A percentile compares a stretch with the other conserved stretches of the same genome.
phyloP scores from a whole-genome alignment of 2,888 invertebrate genomes.

The Acleris holmiana region DNA sequence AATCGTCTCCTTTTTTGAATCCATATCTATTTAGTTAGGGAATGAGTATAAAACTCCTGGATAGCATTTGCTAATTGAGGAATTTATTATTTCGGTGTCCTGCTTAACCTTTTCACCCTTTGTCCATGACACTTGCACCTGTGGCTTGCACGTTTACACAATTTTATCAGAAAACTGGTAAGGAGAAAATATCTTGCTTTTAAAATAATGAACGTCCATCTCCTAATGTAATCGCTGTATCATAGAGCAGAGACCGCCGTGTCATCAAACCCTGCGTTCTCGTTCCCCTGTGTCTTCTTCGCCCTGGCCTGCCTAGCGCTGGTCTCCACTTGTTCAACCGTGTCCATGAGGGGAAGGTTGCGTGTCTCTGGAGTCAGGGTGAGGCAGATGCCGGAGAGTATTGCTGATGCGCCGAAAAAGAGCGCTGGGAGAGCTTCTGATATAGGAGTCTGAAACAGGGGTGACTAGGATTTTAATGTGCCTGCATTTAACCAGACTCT shows the following conservation, averaged over 20 bases:
- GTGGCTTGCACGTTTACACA: too few species aligned
- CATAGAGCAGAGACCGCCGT: slow-evolving; percentile 17
- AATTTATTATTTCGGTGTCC: too few species aligned
- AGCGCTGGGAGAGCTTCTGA: slow-evolving; percentile 67
- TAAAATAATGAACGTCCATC: background rate
- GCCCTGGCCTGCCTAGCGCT: slow-evolving; percentile 40
- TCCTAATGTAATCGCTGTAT: background rate
- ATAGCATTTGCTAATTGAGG: too few species aligned
- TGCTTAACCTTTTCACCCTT: too few species aligned
- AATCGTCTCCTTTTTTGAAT: too few species aligned
- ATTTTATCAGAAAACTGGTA: too few species aligned
- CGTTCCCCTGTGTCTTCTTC: slow-evolving; percentile 10
- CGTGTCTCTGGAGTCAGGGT: slow-evolving; percentile 69
- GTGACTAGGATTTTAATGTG: background rate
- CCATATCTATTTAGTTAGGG: too few species aligned
- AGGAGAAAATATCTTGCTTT: too few species aligned
- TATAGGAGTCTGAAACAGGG: slow-evolving; percentile 63
- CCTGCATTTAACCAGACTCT: background rate
- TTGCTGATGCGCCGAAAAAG: slow-evolving; percentile 67
- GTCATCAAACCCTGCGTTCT: slow-evolving; percentile 24
- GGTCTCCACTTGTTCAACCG: slow-evolving; percentile 63
- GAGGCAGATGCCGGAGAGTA: slow-evolving; percentile 59
- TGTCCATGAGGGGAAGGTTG: slow-evolving; percentile 64
- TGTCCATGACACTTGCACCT: too few species aligned
- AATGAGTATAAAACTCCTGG: too few species aligned